Conservation (phyloP, 2,797 vertebrate genomes). For the Crax fasciolata region DNA sequence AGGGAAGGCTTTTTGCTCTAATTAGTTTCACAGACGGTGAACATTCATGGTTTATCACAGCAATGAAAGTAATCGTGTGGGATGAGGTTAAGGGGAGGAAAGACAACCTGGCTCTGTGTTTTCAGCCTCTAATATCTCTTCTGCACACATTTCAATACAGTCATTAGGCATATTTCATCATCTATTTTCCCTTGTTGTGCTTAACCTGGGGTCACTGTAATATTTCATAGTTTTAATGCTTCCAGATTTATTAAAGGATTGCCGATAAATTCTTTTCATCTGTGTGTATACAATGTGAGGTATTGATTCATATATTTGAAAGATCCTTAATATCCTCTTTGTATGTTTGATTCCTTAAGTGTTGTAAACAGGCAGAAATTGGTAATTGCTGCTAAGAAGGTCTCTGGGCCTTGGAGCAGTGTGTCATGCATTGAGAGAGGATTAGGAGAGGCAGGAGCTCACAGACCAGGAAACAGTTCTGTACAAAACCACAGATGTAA, state of each 20-base stretch:
- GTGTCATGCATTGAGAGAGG: constrained; percentile 85
- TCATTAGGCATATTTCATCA: constrained; percentile 37
- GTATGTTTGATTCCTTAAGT: constrained; percentile 80
- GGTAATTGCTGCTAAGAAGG: constrained; percentile 83
- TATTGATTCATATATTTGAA: constrained; percentile 65
- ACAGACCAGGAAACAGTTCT: constrained; percentile 81
- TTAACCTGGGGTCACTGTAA: constrained; percentile 57
- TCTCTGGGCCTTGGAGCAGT: constrained; percentile 78
- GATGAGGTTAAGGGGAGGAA: background rate
- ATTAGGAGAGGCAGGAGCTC: constrained; percentile 85
- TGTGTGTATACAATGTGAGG: constrained; percentile 24
- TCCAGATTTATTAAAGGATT: constrained; percentile 62
- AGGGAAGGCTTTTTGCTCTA: background rate
- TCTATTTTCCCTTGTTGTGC: constrained; percentile 52
- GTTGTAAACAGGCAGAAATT: constrained; percentile 81
- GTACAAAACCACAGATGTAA: constrained; percentile 88
- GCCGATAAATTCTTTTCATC: constrained; percentile 76
- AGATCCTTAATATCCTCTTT: constrained; percentile 66
- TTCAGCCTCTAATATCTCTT: background rate
- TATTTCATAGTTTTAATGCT: constrained; percentile 65
- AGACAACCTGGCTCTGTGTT: background rate
- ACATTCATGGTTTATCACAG: background rate
- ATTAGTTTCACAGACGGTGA: background rate
- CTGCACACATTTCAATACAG: background rate
- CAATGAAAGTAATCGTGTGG: background rate